Conservation (phyloP, 2,797 vertebrate genomes). For the Oryzias dopingdopingensis region DNA sequence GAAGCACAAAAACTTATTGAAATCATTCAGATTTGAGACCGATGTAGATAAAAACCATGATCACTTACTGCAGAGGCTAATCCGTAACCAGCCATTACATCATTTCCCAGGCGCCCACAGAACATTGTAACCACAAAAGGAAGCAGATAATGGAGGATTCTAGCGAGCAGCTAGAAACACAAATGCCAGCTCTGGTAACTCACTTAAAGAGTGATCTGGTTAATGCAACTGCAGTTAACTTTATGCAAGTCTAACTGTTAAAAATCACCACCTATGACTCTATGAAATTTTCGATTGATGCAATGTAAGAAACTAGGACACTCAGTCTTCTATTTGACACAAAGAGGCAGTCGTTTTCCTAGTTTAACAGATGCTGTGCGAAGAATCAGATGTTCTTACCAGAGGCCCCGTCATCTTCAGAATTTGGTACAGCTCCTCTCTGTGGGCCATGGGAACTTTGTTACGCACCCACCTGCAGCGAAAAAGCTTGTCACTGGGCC, state of each 20-base stretch:
- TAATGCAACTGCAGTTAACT: too few species aligned
- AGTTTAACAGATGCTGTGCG: not conserved
- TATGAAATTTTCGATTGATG: too few species aligned
- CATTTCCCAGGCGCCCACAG: conserved; percentile 76
- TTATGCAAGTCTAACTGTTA: too few species aligned
- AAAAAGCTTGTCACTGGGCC: conserved; percentile 59
- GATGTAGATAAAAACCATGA: conserved; percentile 1
- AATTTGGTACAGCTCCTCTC: conserved; percentile 75
- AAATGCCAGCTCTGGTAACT: conserved; percentile 3
- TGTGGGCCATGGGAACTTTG: conserved; percentile 55
- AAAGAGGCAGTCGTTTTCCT: not conserved
- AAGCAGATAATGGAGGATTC: conserved; percentile 40
- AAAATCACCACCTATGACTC: too few species aligned
- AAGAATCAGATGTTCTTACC: conserved; percentile 55
- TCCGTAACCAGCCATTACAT: conserved; percentile 75
- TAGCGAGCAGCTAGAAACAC: conserved; percentile 23
- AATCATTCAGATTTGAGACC: not conserved
- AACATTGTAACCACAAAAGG: conserved; percentile 77
- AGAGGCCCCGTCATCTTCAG: conserved; percentile 74
- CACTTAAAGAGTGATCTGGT: too few species aligned
- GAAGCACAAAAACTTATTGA: conserved; percentile 12
- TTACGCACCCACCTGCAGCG: conserved; percentile 55
- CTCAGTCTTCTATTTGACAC: not conserved
- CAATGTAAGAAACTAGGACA: too few species aligned
- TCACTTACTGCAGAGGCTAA: conserved; percentile 73